Base-by-base conservation (phyloP, 2,113 vertebrate genomes). In the Notarius lentiginosus region DNA sequence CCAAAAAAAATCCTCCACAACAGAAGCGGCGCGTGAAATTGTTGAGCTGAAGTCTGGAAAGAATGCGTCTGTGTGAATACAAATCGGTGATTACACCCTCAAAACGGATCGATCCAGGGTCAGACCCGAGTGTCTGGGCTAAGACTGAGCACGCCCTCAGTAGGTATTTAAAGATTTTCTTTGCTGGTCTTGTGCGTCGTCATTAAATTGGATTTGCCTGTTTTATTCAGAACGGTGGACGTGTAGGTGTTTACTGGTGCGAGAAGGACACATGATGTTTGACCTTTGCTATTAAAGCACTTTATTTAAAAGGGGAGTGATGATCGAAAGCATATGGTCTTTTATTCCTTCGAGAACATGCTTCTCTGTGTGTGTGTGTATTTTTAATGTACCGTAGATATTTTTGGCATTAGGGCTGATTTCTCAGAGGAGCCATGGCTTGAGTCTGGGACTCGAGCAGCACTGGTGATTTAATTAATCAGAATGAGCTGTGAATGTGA, bases 251-350 rank as follows among this genome's bases (percentile, higher is more conserved):
- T 63, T 81, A 47, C 22, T 27, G 53, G 20, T 63, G 34, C 49
- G 22, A 72, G 55, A 73, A 73, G 34, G 85, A 49, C 53, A 34
- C 41, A 2, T 27, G 12, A n/a, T n/a, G 22, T 70, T 30, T 86
- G 22, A 56, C 53, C 70, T 82, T 68, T 47, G 61, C 70, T 83
- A 60, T 89, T 27, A 82, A 83, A 66, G 22, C 66, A 55, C 51
- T 66, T 56, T 82, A 70, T 85, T 80, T 60, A 10, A 86, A 24
- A 18, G 24, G 9, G 56, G 17, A 41, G 20, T 76, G 51, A 22
- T 61, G 77, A 87, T 27, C 11, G 55, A 24, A 27, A 83, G 80
- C 87, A 86, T 77, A 86, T 87, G 87, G 51, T 79, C 79, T 89
- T 41, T 60, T 89, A 84, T 86, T 87, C 84, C 84, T 66, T 47